Evolutionary conservation across 2,113 vertebrate genomes (phyloP), one percentile per base, ranked within the genome.

Genomic region (Tetrao urogallus): DNA sequence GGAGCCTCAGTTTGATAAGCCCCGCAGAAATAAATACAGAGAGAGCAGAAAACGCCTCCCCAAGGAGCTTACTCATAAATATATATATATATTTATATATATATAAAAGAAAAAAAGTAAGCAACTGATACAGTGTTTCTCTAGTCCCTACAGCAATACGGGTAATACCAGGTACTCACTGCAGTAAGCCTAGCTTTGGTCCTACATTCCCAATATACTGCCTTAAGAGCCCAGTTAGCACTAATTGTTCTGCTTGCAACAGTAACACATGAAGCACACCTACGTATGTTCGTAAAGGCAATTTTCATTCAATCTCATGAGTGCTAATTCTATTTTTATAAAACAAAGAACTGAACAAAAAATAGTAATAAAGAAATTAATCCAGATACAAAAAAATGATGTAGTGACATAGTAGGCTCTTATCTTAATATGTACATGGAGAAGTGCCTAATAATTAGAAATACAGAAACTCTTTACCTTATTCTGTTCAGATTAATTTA

Each of bases 371-470:
- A 84, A 30, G 13, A 58, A 74, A 56, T 13, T 25, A 10, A 77
- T 11, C 1, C 0, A 7, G 6, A 70, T 28, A 15, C 1, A 6
- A 63, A 40, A 60, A 3, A 71, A 7, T 1, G n/a, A 56, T 63
- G 5, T 8, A 54, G 3, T 54, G 5, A 54, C 20, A 2, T 8
- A 83, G 17, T 61, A 80, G 2, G 12, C 6, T 42, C 20, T 52
- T 89, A 7, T 76, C 92, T 80, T 56, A 38, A 50, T 6, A 20
- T 10, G 8, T 20, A 54, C 10, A 1, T 34, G 24, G 83, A 77
- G 27, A 89, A 63, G 6, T 64, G 16, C 24, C 67, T 19, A 72
- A 63, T 11, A 64, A 1, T 82, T 67, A 42, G 25, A 75, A 30
- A 72, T 64, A 27, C 3, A 60, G 25, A 18, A 6, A 8, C 60